A percentile compares a stretch with the other conserved stretches of the same genome.
These are phyloP conservation scores for Gryllus bimaculatus DNA, from an alignment of 1,140 invertebrate species.

Conservation along the genomic window DNA sequence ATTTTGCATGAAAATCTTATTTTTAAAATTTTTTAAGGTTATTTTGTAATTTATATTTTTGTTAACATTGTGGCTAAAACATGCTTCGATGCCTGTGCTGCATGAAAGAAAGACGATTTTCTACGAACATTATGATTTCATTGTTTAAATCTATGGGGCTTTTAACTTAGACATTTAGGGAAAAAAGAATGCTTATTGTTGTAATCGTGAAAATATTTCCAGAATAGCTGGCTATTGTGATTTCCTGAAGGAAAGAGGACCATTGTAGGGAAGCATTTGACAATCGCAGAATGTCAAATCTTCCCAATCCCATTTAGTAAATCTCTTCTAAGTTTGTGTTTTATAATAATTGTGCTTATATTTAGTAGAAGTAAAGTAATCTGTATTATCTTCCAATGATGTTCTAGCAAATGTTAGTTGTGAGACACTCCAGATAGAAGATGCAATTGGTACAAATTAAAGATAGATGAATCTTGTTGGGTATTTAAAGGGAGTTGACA, in stretches of 20 bases:
- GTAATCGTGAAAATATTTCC: slow-evolving; percentile 16
- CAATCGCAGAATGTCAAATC: neutral
- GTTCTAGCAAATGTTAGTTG: neutral
- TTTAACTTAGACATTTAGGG: slow-evolving; percentile 8
- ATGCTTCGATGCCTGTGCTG: neutral
- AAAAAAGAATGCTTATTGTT: slow-evolving; percentile 9
- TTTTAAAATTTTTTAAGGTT: neutral
- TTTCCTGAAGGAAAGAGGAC: neutral
- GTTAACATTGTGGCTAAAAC: neutral
- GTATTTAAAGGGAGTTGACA: no score
- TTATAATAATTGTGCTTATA: neutral
- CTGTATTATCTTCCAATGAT: neutral
- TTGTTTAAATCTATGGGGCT: slow-evolving; percentile 19
- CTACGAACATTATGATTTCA: slow-evolving; percentile 16
- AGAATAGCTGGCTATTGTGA: slow-evolving; percentile 9
- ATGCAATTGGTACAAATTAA: neutral
- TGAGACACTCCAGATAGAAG: no score
- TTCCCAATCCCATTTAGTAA: neutral
- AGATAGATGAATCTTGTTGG: no score
- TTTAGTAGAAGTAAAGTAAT: neutral
- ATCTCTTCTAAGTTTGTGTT: neutral
- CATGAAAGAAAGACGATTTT: neutral
- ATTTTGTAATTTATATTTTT: neutral
- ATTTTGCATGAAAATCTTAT: neutral
- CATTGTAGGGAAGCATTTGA: neutral